These are phyloP conservation scores for Pogonophryne albipinna DNA, from an alignment of 2,797 vertebrate species.

Conservation along the genomic window DNA sequence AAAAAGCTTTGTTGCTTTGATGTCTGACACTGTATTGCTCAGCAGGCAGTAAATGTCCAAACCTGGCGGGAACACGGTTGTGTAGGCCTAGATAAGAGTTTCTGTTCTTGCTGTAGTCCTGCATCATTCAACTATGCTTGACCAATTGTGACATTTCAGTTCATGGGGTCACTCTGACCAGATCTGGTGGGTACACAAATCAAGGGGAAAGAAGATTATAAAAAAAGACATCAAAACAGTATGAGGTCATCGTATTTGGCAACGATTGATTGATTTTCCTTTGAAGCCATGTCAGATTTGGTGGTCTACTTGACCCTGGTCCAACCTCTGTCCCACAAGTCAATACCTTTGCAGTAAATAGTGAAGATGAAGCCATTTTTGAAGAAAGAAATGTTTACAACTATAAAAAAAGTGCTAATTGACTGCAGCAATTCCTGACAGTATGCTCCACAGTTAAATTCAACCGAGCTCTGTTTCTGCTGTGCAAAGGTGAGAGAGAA, in stretches of 20 bases:
- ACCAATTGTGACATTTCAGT: slow-evolving; percentile 60
- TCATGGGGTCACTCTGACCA: slow-evolving; percentile 62
- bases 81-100: slow-evolving; percentile 47
- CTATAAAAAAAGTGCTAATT: slow-evolving; percentile 10
- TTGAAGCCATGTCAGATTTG: slow-evolving; percentile 10
- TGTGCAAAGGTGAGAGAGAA: slow-evolving; percentile 25
- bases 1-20: slow-evolving; percentile 56
- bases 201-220: slow-evolving; percentile 55
- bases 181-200: slow-evolving; percentile 11
- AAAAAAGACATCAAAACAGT: not conserved
- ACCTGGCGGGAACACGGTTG: slow-evolving; percentile 31
- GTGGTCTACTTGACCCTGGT: slow-evolving; percentile 22
- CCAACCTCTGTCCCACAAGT: slow-evolving; percentile 17
- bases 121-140: slow-evolving; percentile 34
- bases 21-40: slow-evolving; percentile 46
- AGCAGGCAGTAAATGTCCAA: slow-evolving; percentile 55
- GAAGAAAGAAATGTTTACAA: not conserved
- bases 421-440: slow-evolving; percentile 17
- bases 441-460: slow-evolving; percentile 18
- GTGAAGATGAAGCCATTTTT: not conserved
- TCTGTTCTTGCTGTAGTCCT: slow-evolving; percentile 38
- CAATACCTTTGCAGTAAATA: not conserved
- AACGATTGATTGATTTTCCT: slow-evolving; percentile 70
- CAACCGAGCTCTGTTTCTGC: slow-evolving; percentile 17
- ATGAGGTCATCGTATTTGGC: slow-evolving; percentile 61